These are phyloP conservation scores for Neomorphus geoffroyi DNA, from an alignment of 2,797 vertebrate genomes.

Conservation along the genomic window DNA sequence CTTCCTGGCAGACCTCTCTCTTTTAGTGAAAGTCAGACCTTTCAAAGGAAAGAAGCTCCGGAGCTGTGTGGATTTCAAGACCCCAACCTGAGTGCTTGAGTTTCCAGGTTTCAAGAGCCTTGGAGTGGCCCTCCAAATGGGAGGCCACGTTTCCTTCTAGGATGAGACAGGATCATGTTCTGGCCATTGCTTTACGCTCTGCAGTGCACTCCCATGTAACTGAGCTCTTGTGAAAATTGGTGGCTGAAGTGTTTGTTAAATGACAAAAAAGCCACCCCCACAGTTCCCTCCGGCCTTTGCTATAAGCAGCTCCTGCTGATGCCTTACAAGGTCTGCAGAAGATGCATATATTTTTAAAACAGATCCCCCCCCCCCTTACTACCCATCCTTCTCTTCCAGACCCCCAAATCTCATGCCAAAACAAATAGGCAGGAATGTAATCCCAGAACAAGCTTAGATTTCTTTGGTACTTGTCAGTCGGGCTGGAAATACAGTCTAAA, in stretches of 20 bases:
- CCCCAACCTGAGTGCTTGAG: not conserved
- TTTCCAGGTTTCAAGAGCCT: not conserved
- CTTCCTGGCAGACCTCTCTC: not conserved
- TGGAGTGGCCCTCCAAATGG: not conserved
- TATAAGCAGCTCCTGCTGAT: conserved; percentile 10
- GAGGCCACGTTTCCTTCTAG: conserved; percentile 24
- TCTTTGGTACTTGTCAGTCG: not conserved
- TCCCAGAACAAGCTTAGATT: not conserved
- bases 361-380: not conserved
- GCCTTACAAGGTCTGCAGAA: conserved; percentile 48
- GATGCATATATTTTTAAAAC: conserved; percentile 26
- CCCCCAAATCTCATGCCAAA: conserved; percentile 39
- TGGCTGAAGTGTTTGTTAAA: not conserved
- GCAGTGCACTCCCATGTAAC: not conserved
- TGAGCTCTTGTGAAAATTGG: not conserved
- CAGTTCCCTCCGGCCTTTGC: not conserved
- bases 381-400: conserved; percentile 26
- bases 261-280: accelerated
- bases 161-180: not conserved
- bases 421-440: conserved; percentile 38
- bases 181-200: not conserved
- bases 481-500: conserved; percentile 4
- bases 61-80: conserved; percentile 20
- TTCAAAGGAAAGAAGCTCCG: not conserved
- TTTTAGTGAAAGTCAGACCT: not conserved